These are phyloP conservation scores for Ahaetulla prasina DNA, from an alignment of 2,113 vertebrate genomes.

Conservation along the genomic window DNA sequence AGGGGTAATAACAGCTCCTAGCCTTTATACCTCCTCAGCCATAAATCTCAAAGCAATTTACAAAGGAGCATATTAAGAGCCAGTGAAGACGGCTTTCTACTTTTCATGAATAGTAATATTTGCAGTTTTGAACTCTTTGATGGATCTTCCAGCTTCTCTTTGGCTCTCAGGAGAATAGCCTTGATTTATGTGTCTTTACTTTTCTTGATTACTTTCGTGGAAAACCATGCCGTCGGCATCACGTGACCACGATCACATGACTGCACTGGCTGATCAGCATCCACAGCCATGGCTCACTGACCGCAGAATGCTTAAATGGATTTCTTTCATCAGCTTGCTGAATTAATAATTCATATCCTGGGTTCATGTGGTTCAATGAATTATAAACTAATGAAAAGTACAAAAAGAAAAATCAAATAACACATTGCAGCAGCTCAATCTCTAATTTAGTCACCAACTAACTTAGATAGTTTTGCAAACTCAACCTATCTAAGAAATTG, in stretches of 20 bases:
- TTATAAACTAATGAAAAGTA: background rate
- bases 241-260: background rate
- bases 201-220: conserved; percentile 3
- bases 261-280: background rate
- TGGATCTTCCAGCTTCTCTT: conserved; percentile 5
- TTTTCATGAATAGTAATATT: conserved; percentile 34
- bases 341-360: background rate
- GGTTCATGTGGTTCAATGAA: background rate
- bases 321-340: background rate
- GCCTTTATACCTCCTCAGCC: conserved; percentile 22
- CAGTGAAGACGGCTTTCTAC: conserved; percentile 3
- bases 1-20: conserved; percentile 12
- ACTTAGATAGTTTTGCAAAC: background rate
- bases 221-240: background rate
- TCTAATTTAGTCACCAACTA: background rate
- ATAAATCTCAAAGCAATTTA: conserved; percentile 36
- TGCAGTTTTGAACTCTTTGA: conserved; percentile 18
- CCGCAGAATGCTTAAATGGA: background rate
- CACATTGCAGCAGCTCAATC: background rate
- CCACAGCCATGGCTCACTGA: background rate
- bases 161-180: background rate
- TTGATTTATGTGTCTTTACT: conserved; percentile 5
- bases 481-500: background rate
- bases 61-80: conserved; percentile 29
- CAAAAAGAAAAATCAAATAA: background rate